A percentile compares a stretch with the other conserved stretches of the same genome.
phyloP scores from a whole-genome alignment of 2,113 vertebrate species.

The Dermatemys mawii region DNA sequence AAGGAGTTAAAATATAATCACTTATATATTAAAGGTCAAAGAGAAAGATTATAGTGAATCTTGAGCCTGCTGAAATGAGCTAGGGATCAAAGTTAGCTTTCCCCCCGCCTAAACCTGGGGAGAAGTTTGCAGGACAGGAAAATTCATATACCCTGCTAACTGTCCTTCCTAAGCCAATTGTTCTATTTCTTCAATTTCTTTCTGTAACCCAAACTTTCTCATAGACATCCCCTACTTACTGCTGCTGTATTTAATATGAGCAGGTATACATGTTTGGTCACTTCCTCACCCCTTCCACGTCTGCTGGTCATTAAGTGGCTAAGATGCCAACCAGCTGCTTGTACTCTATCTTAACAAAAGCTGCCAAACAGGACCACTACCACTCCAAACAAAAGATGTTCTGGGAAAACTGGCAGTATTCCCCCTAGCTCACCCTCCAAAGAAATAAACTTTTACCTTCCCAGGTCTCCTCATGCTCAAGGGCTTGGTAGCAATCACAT shows the following conservation, averaged over 20 bases:
- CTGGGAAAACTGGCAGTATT: neutral
- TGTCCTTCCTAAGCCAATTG: neutral
- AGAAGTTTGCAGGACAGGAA: neutral
- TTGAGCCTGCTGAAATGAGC: neutral
- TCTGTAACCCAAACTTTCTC: neutral
- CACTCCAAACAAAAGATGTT: neutral
- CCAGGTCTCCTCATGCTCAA: neutral
- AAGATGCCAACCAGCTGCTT: neutral
- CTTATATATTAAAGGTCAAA: neutral
- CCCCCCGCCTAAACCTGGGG: too few relatives aligned
- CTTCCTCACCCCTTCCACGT: neutral
- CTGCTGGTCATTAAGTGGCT: neutral
- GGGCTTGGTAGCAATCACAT: neutral
- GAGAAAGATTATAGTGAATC: neutral
- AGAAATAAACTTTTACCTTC: neutral
- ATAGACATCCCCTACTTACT: neutral
- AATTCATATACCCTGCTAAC: neutral
- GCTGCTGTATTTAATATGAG: neutral
- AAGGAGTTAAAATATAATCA: neutral
- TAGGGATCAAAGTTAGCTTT: neutral
- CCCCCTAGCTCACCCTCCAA: neutral
- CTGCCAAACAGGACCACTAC: neutral
- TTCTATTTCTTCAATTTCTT: neutral
- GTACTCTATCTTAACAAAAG: neutral
- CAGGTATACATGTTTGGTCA: accelerated